Percentiles rank a stretch among this genome's conserved stretches.
phyloP scores from a whole-genome alignment of 1,140 invertebrate species.

The Thaumatotibia leucotreta region DNA sequence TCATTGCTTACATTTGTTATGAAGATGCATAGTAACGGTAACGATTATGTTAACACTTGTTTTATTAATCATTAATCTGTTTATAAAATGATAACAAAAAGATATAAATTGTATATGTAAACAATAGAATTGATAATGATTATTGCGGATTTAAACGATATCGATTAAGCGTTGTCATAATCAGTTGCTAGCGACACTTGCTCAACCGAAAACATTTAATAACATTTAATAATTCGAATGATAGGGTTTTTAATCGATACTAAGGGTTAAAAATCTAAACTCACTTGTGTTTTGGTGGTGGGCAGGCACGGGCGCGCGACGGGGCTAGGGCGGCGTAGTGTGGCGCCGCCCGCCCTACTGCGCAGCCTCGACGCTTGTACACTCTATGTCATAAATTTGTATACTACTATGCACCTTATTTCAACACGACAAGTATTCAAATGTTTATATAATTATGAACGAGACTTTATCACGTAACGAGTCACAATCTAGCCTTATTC shows the following conservation, averaged over 20 bases:
- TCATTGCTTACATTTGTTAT: too few relatives aligned
- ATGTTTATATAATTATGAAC: too few relatives aligned
- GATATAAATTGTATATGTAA: neutral
- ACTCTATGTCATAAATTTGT: too few relatives aligned
- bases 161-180: neutral
- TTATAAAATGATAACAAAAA: neutral
- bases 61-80: neutral
- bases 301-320: neutral
- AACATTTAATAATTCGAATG: neutral
- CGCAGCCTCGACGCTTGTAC: neutral
- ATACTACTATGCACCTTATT: too few relatives aligned
- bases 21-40: neutral
- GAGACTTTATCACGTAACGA: neutral
- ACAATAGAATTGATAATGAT: neutral
- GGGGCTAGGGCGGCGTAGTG: neutral
- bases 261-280: neutral
- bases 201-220: neutral
- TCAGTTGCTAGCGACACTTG: neutral
- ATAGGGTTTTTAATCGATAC: neutral
- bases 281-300: neutral
- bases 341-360: constrained; percentile 2
- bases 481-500: neutral
- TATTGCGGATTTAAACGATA: neutral
- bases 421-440: too few relatives aligned
- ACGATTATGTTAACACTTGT: neutral